These are phyloP conservation scores for Pseudoatta argentina DNA, from an alignment of 1,140 invertebrate species.

Conservation along the genomic window DNA sequence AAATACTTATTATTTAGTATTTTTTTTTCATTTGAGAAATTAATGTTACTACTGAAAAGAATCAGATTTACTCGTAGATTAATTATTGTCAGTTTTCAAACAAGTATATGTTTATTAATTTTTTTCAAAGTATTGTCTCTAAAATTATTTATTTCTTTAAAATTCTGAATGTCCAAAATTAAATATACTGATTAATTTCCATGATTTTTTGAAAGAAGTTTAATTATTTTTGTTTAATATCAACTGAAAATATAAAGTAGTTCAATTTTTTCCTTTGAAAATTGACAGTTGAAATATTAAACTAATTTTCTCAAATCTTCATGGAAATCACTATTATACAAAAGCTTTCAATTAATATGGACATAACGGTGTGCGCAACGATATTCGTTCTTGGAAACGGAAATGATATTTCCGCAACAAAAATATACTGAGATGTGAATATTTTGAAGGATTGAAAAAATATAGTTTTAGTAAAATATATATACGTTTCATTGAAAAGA, in stretches of 20 bases:
- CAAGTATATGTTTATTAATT: neutral
- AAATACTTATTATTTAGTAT: too few relatives aligned
- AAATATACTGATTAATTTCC: neutral
- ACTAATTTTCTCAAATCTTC: too few relatives aligned
- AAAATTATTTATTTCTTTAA: neutral
- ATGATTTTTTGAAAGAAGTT: neutral
- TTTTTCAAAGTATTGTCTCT: neutral
- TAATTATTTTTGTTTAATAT: neutral
- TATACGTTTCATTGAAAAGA: neutral
- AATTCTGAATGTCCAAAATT: neutral
- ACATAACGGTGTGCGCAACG: neutral
- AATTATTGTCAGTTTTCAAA: neutral
- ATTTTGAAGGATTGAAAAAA: neutral
- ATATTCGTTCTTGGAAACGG: neutral
- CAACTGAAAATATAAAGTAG: neutral
- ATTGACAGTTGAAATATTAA: too few relatives aligned
- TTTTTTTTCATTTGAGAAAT: neutral
- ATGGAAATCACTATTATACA: too few relatives aligned
- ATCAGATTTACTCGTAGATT: neutral
- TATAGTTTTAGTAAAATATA: neutral
- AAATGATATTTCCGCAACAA: slow-evolving; percentile 20
- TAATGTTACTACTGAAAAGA: neutral
- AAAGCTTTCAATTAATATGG: too few relatives aligned
- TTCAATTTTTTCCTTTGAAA: neutral
- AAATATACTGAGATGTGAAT: neutral